These are phyloP conservation scores for Larimichthys polyactis DNA, from an alignment of 2,113 vertebrate genomes.

Conservation along the genomic window DNA sequence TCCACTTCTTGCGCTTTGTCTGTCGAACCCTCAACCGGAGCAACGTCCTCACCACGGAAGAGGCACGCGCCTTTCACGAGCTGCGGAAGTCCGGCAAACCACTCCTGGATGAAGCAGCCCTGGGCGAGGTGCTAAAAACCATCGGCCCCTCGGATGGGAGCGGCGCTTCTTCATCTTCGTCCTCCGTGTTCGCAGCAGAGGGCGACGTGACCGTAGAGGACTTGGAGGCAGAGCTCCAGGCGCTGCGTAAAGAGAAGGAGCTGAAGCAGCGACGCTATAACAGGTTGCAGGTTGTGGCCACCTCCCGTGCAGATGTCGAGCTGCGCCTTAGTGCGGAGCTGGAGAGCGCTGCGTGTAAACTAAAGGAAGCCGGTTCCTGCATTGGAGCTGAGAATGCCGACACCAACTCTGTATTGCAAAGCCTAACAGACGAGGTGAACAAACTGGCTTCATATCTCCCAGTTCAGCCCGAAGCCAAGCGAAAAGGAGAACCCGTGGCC, in stretches of 20 bases:
- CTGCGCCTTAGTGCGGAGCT: conserved; percentile 75
- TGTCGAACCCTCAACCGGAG: conserved; percentile 86
- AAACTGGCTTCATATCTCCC: conserved; percentile 83
- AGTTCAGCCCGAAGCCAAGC: conserved; percentile 43
- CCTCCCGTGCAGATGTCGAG: conserved; percentile 75
- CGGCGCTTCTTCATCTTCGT: conserved; percentile 16
- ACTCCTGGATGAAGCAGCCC: conserved; percentile 86
- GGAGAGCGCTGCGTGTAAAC: conserved; percentile 61
- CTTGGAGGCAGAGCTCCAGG: conserved; percentile 87
- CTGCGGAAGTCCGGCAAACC: conserved; percentile 85
- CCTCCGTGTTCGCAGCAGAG: conserved; percentile 73
- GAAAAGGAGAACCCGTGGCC: conserved; percentile 27
- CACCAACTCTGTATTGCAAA: conserved; percentile 83
- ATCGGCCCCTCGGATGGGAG: conserved; percentile 70
- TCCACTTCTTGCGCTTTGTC: conserved; percentile 89
- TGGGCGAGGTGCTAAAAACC: conserved; percentile 89
- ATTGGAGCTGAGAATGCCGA: conserved; percentile 81
- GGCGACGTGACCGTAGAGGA: conserved; percentile 80
- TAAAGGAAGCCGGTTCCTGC: conserved; percentile 79
- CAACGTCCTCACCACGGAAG: conserved; percentile 85
- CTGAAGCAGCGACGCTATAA: conserved; percentile 86
- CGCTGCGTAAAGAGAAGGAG: conserved; percentile 84
- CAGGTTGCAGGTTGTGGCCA: conserved; percentile 84
- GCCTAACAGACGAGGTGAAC: conserved; percentile 78
- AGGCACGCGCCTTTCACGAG: conserved; percentile 83